These are phyloP conservation scores for Lagocephalus sceleratus DNA, from an alignment of 2,797 vertebrate genomes.

Conservation along the genomic window DNA sequence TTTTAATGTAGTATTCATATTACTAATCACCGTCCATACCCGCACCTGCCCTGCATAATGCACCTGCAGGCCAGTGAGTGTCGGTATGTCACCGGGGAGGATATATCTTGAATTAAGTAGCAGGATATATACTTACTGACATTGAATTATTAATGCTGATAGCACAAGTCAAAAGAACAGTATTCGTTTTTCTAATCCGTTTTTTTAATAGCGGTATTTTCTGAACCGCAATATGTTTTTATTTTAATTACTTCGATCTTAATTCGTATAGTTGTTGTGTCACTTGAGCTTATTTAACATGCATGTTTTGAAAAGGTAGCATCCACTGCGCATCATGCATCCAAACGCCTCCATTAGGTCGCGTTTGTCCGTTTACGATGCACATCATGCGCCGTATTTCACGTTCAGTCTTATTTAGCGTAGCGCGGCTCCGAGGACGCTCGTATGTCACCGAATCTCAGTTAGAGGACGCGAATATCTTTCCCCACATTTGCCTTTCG, in stretches of 20 bases:
- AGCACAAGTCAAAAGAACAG: constrained; percentile 42
- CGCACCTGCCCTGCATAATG: constrained; percentile 3
- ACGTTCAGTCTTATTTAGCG: constrained; percentile 37
- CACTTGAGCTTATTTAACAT: constrained; percentile 43
- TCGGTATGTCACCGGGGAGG: constrained; percentile 15
- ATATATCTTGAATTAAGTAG: constrained; percentile 26
- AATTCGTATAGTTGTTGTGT: constrained; percentile 9
- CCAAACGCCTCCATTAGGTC: constrained; percentile 62
- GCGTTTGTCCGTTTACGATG: constrained; percentile 53
- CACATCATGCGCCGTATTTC: constrained; percentile 51
- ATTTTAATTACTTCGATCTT: neutral
- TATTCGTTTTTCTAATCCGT: neutral
- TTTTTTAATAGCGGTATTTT: constrained; percentile 6
- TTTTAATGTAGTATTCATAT: constrained; percentile 4
- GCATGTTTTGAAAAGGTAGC: constrained; percentile 14
- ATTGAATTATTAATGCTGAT: constrained; percentile 67
- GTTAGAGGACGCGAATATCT: constrained; percentile 17
- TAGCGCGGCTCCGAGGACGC: constrained; percentile 14
- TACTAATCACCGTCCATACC: constrained; percentile 4
- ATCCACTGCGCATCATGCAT: constrained; percentile 45
- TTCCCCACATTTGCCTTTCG: constrained; percentile 41
- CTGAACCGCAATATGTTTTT: neutral
- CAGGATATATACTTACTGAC: constrained; percentile 47
- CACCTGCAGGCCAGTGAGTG: constrained; percentile 21
- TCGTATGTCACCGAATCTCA: constrained; percentile 8